Evolutionary conservation across 2,797 vertebrate species (phyloP), one percentile per base, ranked within the genome.

Genomic region (Xerus rutilus): DNA sequence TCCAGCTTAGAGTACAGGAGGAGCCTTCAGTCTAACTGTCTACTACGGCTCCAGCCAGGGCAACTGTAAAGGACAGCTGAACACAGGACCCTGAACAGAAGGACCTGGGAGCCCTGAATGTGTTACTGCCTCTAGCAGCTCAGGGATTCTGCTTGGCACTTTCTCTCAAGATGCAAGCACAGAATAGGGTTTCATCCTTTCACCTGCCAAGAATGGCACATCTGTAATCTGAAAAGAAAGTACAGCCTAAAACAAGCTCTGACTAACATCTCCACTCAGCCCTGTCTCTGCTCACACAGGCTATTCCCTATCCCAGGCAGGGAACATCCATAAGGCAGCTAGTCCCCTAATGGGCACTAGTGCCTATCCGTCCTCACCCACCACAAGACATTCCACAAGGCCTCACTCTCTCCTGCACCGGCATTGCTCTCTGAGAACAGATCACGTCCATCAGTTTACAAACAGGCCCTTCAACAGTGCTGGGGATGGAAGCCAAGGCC

Each of bases 241-340:
- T 14, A 15, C 69, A 23, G 18, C 20, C n/a, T 70, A 70, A 70
- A 70, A 70, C 32, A 5, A 49, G 67, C 32, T 6, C 32, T 6
- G 2, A 73, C 0, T 1, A 30, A n/a, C 49, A 17, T 4, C n/a
- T 30, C 47, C 39, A 28, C 43, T 39, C 1, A 45, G 7, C 39
- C 11, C 72, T 28, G 5, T 28, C 23, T 45, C 72, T 43, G 23
- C 5, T 1, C 4, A 5, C 5, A 67, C 57, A 59, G 2, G 5
- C 21, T 9, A 59, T 23, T 21, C 57, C 2, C 57, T 25, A 59
- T 23, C 57, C 20, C 23, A 59, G 57, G 57, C 57, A 59, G 57
- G 57, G 57, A 25, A 25, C 21, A 59, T 59, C 57, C 8, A 59
- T 23, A 23, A 23, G 57, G 30, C 32, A 39, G 69, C 45, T 9